Percentiles rank a stretch among this genome's conserved stretches.
These are phyloP conservation scores for Atlantisia rogersi DNA, from an alignment of 2,113 vertebrate species.

Conservation along the genomic window DNA sequence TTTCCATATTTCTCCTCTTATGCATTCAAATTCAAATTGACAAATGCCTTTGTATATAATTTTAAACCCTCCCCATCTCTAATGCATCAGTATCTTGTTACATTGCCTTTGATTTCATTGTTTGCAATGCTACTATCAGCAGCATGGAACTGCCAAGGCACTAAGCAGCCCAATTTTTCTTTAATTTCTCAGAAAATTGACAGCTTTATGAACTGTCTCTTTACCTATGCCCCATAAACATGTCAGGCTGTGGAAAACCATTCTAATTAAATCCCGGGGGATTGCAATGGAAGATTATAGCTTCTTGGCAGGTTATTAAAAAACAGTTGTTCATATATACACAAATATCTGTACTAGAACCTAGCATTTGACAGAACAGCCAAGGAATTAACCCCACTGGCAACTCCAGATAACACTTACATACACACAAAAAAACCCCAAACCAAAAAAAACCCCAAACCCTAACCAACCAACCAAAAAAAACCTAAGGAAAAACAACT, in stretches of 20 bases:
- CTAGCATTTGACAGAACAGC: slow-evolving; percentile 76
- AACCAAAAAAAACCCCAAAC: neutral
- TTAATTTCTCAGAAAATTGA: slow-evolving; percentile 87
- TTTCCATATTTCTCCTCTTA: slow-evolving; percentile 67
- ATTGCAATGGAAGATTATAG: slow-evolving; percentile 80
- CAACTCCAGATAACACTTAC: slow-evolving; percentile 30
- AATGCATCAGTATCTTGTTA: slow-evolving; percentile 85
- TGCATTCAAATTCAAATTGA: slow-evolving; percentile 81
- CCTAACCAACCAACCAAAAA: neutral
- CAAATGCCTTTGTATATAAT: slow-evolving; percentile 80
- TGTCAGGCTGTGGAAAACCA: slow-evolving; percentile 82
- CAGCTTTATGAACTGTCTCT: slow-evolving; percentile 89
- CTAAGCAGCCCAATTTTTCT: slow-evolving; percentile 85
- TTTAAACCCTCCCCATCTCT: slow-evolving; percentile 76
- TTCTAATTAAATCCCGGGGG: slow-evolving; percentile 85
- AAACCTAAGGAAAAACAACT: neutral
- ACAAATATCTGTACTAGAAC: slow-evolving; percentile 79
- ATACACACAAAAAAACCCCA: neutral
- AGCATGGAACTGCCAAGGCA: slow-evolving; percentile 79
- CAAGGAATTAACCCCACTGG: slow-evolving; percentile 74
- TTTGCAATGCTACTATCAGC: slow-evolving; percentile 76
- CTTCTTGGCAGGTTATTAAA: slow-evolving; percentile 87
- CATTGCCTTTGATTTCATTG: slow-evolving; percentile 80
- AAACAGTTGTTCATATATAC: slow-evolving; percentile 86
- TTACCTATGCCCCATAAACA: slow-evolving; percentile 88